phyloP scores from a whole-genome alignment of 2,797 vertebrate species.

The Propithecus perrieri region DNA sequence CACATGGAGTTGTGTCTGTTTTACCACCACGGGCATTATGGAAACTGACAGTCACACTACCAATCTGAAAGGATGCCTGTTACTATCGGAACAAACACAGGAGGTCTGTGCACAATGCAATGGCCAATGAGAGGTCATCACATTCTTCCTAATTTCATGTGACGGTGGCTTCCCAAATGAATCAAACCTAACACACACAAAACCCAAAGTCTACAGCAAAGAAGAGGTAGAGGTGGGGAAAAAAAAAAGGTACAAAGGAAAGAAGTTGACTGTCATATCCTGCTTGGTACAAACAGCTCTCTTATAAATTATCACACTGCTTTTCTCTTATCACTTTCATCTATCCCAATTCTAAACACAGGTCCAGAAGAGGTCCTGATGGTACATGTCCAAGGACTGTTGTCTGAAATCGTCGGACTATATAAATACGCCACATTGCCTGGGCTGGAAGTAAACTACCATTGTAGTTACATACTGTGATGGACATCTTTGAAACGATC shows the following conservation, averaged over 20 bases:
- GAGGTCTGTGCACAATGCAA: not conserved
- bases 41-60: slow-evolving; percentile 72
- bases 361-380: not conserved
- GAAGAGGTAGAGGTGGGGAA: not conserved
- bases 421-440: not conserved
- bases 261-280: not conserved
- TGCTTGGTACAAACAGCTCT: not conserved
- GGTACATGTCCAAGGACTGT: not conserved
- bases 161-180: slow-evolving; percentile 55
- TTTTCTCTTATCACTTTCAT: not conserved
- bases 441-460: not conserved
- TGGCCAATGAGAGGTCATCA: slow-evolving; percentile 59
- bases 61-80: slow-evolving; percentile 44
- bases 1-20: slow-evolving; percentile 39
- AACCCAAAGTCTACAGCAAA: slow-evolving; percentile 36
- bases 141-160: slow-evolving; percentile 50
- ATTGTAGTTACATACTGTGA: not conserved
- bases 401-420: not conserved
- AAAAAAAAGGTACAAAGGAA: not conserved
- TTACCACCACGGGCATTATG: slow-evolving; percentile 51
- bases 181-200: not conserved
- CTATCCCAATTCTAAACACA: not conserved
- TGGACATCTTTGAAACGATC: not conserved
- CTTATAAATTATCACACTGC: not conserved
- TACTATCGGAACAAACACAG: slow-evolving; percentile 56